phyloP scores from a whole-genome alignment of 2,113 vertebrate genomes.

The Henicopernis longicauda region DNA sequence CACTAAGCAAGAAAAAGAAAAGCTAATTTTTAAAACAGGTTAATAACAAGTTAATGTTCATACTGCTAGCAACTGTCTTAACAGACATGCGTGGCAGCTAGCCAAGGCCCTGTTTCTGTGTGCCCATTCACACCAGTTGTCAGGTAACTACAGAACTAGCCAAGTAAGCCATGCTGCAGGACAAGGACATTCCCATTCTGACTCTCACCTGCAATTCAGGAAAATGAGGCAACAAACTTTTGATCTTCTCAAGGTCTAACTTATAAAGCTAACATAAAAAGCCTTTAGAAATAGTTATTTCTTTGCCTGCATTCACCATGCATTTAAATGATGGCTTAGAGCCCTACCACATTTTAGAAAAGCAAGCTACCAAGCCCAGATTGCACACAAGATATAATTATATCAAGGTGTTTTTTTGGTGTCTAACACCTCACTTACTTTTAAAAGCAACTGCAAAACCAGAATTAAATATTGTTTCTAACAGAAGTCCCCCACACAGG shows the following conservation, averaged over 20 bases:
- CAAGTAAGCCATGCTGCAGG: background rate
- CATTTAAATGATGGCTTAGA: background rate
- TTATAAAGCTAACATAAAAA: background rate
- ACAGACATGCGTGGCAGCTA: background rate
- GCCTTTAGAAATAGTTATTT: background rate
- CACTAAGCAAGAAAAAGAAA: background rate
- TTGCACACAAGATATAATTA: background rate
- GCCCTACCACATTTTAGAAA: background rate
- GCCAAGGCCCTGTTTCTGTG: background rate
- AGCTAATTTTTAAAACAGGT: background rate
- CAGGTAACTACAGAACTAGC: background rate
- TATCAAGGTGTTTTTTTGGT: background rate
- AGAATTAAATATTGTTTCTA: background rate
- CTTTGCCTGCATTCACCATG: background rate
- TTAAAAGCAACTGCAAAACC: background rate
- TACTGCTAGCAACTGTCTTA: background rate
- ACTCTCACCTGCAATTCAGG: background rate
- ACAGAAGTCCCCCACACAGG: accelerated
- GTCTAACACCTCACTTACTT: background rate
- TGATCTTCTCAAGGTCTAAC: background rate
- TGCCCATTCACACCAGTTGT: background rate
- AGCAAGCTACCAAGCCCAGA: background rate
- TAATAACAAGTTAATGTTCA: background rate
- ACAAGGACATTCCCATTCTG: background rate
- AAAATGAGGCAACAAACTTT: background rate